These are phyloP conservation scores for Blastobasis lacticolella DNA, from an alignment of 2,888 invertebrate genomes.

Conservation along the genomic window DNA sequence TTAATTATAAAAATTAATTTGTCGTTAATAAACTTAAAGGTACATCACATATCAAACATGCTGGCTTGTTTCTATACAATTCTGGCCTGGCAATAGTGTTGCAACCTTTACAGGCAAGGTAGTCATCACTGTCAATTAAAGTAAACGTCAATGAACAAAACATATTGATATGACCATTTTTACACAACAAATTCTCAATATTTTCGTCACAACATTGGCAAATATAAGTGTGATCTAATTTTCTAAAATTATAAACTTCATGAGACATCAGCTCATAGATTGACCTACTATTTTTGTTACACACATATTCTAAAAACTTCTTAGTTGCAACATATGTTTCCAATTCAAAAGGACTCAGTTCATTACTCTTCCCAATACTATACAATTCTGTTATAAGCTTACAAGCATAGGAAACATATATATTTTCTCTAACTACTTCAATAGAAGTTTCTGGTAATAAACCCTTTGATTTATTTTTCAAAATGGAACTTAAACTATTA, in stretches of 20 bases:
- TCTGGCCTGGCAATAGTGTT: conserved; percentile 37
- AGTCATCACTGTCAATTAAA: conserved; percentile 40
- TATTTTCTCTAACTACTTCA: conserved; percentile 40
- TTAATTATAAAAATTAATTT: conserved; percentile 3
- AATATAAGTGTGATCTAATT: conserved; percentile 20
- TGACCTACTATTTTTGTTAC: conserved; percentile 31
- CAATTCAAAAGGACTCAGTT: conserved; percentile 24
- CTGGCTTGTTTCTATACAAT: conserved; percentile 26
- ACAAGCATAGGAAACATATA: conserved; percentile 37
- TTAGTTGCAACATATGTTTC: conserved; percentile 34
- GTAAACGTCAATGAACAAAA: conserved; percentile 53
- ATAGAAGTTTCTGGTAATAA: conserved; percentile 37
- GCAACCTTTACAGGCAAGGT: conserved; percentile 47
- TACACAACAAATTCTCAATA: conserved; percentile 41
- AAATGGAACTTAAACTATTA: conserved; percentile 25
- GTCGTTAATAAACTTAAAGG: conserved; percentile 18
- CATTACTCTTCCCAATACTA: conserved; percentile 19
- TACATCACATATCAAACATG: conserved; percentile 55
- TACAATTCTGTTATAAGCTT: conserved; percentile 24
- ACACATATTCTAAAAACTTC: conserved; percentile 41
- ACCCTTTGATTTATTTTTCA: conserved; percentile 19
- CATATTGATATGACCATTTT: conserved; percentile 44
- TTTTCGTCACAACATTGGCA: conserved; percentile 54
- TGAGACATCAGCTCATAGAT: conserved; percentile 1
- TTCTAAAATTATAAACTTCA: conserved; percentile 14